Conservation (phyloP, 2,113 vertebrate genomes). For the Poecile atricapillus region DNA sequence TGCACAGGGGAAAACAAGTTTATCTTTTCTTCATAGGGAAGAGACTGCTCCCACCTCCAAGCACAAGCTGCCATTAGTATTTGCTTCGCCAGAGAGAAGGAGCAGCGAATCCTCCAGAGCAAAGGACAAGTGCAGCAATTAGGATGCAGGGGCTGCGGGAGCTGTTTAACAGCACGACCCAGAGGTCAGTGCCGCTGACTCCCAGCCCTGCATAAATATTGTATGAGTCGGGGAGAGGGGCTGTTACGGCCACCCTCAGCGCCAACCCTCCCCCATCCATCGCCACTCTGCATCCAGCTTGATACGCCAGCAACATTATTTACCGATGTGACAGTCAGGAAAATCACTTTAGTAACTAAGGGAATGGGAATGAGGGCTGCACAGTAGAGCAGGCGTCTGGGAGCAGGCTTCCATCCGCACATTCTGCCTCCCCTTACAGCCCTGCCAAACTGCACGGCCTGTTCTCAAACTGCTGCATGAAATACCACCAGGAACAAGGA, state of each 20-base stretch:
- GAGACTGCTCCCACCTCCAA: slow-evolving; percentile 42
- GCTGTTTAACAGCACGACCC: slow-evolving; percentile 88
- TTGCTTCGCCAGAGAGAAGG: slow-evolving; percentile 60
- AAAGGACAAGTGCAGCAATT: slow-evolving; percentile 83
- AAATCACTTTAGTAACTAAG: slow-evolving; percentile 68
- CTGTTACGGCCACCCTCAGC: slow-evolving; percentile 29
- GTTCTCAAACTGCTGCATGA: not conserved
- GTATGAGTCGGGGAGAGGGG: slow-evolving; percentile 75
- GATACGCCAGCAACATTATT: slow-evolving; percentile 68
- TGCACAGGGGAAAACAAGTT: slow-evolving; percentile 24
- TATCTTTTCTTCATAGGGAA: slow-evolving; percentile 28
- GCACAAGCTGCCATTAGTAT: slow-evolving; percentile 73
- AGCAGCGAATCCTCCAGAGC: slow-evolving; percentile 75
- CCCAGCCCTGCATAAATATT: slow-evolving; percentile 87
- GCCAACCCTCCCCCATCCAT: slow-evolving; percentile 45
- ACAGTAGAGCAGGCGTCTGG: not conserved
- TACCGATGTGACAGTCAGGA: slow-evolving; percentile 68
- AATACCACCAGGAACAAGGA: not conserved
- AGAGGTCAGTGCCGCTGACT: slow-evolving; percentile 81
- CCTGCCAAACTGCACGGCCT: accelerated
- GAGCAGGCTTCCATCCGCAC: not conserved
- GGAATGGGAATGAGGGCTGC: slow-evolving; percentile 42
- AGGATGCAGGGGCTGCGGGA: slow-evolving; percentile 81
- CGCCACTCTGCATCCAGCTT: slow-evolving; percentile 61
- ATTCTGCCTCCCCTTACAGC: not conserved